Base-by-base conservation (phyloP, 2,797 vertebrate species). In the Enteromius mattozi region DNA sequence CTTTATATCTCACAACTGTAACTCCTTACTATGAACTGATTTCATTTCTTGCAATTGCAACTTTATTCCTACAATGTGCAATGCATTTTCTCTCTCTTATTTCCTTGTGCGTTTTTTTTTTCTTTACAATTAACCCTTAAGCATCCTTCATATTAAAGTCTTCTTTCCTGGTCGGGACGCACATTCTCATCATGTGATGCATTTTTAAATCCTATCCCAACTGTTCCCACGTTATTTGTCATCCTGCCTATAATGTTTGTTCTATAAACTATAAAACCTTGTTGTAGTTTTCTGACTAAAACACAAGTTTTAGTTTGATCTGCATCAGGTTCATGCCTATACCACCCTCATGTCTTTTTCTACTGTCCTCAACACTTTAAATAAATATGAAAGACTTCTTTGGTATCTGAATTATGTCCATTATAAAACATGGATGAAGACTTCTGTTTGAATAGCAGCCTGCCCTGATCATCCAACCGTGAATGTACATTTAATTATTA, bases 61-160 rank as follows among this genome's bases (percentile, higher is more conserved):
- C 3, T 21, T 24, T 16, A 0, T 45, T 16, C 3, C n/a, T n/a
- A 59, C 27, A 65, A 17, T 8, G 4, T 65, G 14, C 17, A 65
- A 65, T 59, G n/a, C 6, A 14, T 27, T 59, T 24, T 27, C 4
- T 30, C 13, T 63, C 5, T 27, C 1, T 3, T 5, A 6, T 30
- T 35, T 30, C 33, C 4, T 30, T 12, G 7, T 21, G 45, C 35
- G 24, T 0, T 45, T 19, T 71, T 3, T 3, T 5, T 7, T 16
- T 13, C 6, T 3, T 27, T 27, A 47, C 47, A 83, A 77, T 78
- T 66, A 68, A 69, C 74, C 6, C 63, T 12, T 45, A 54, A 83
- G 16, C 30, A 68, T 75, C 16, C 21, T 69, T 77, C 68, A 61
- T 16, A 71, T 61, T 61, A 66, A 4, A 77, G 61, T 21, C 10